Evolutionary conservation across 2,113 vertebrate genomes (phyloP).

Genomic region (Albula glossodonta): DNA sequence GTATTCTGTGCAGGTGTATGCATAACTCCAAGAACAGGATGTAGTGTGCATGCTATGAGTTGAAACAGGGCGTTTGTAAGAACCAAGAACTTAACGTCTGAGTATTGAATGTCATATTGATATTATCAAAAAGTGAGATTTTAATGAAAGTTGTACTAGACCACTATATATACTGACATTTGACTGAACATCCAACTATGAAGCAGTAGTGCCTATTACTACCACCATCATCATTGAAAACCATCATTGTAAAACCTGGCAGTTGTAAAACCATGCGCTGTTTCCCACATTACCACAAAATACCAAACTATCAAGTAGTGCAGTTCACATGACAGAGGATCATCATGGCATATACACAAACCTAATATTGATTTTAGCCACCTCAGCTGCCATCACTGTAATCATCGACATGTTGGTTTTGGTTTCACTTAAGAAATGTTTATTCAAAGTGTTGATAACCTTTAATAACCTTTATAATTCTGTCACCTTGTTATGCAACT

Average conservation of each 20-base stretch:
- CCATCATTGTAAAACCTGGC: not conserved
- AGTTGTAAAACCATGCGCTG: not conserved
- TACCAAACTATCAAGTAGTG: not conserved
- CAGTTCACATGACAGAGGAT: not conserved
- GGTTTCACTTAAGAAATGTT: not conserved
- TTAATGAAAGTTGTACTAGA: no score
- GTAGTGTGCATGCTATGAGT: no score
- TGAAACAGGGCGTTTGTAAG: no score
- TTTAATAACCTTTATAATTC: not conserved
- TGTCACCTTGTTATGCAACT: not conserved
- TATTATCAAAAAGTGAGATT: no score
- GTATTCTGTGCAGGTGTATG: not conserved
- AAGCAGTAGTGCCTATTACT: not conserved
- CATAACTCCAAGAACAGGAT: not conserved
- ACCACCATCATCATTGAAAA: not conserved
- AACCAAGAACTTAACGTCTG: no score
- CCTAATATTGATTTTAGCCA: not conserved
- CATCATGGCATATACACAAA: not conserved
- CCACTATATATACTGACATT: not conserved
- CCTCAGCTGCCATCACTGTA: not conserved
- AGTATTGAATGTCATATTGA: no score
- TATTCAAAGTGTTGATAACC: not conserved
- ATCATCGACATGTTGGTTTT: not conserved
- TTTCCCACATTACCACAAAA: not conserved
- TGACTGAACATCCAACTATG: not conserved